These are phyloP conservation scores for Ptychodera flava DNA, from an alignment of 35 echinoderm and acorn worm genomes.

Conservation along the genomic window DNA sequence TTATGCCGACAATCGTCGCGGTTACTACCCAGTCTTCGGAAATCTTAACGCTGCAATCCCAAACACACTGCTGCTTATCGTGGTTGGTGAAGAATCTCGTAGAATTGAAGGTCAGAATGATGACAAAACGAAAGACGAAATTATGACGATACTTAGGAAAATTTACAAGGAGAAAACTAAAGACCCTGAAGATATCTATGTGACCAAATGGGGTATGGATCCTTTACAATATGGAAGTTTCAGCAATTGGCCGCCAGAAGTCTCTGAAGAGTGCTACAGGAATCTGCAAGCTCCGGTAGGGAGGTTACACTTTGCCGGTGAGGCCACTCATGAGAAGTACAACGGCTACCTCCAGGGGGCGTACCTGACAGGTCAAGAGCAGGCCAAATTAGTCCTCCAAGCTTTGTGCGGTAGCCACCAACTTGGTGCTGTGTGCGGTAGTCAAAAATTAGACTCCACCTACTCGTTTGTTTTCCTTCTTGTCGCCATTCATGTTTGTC, in stretches of 20 bases:
- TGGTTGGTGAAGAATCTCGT: slow-evolving; percentile 1
- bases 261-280: neutral
- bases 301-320: slow-evolving; percentile 4
- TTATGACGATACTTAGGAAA: neutral
- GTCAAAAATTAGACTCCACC: too few species aligned
- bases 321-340: neutral
- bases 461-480: too few species aligned
- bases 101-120: slow-evolving; percentile 8
- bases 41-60: neutral
- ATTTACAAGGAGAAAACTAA: neutral
- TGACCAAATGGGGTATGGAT: neutral
- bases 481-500: too few species aligned
- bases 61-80: slow-evolving; percentile 8
- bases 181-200: slow-evolving; percentile 1
- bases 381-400: too few species aligned
- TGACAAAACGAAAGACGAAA: slow-evolving; percentile 1
- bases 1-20: slow-evolving; percentile 9
- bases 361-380: neutral
- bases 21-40: slow-evolving; percentile 23
- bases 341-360: slow-evolving; percentile 4
- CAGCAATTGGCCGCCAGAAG: neutral
- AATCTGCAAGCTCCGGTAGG: neutral
- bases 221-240: neutral
- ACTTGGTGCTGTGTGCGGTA: too few species aligned
- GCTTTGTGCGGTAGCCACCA: too few species aligned